Percentiles rank a stretch among this genome's conserved stretches.
Evolutionary conservation across 2,113 vertebrate species (phyloP).

Genomic region (Dolichallabes microphthalmus): DNA sequence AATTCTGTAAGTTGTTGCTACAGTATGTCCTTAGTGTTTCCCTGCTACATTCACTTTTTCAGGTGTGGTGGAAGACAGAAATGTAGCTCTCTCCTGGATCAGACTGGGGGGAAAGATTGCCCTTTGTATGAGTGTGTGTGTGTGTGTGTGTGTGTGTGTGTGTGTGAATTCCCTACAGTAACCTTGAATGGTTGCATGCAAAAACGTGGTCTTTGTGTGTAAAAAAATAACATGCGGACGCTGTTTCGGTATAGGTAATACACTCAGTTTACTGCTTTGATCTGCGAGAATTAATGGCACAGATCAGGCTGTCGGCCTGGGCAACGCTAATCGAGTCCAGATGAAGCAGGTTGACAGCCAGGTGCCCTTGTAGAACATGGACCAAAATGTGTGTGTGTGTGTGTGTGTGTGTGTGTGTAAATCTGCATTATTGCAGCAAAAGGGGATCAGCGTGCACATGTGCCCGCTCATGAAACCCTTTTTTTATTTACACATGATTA

Average conservation of each 20-base stretch:
- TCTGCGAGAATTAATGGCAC: constrained; percentile 66
- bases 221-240: constrained; percentile 26
- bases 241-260: constrained; percentile 33
- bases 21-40: not conserved
- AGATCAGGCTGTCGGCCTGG: constrained; percentile 66
- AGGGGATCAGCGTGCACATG: constrained; percentile 43
- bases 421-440: constrained; percentile 19
- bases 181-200: constrained; percentile 18
- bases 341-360: constrained; percentile 48
- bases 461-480: constrained; percentile 50
- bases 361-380: constrained; percentile 32
- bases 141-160: constrained; percentile 16
- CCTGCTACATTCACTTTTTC: not conserved
- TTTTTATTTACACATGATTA: constrained; percentile 53
- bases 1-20: no score
- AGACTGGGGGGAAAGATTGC: not conserved
- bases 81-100: not conserved
- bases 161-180: constrained; percentile 1
- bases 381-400: constrained; percentile 41
- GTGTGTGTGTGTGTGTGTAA: constrained; percentile 26
- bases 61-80: not conserved
- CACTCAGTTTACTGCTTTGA: constrained; percentile 59
- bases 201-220: constrained; percentile 1
- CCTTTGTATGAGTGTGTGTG: not conserved
- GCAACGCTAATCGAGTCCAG: constrained; percentile 64